phyloP scores from a whole-genome alignment of 2,113 vertebrate species.

The Pithys albifrons region DNA sequence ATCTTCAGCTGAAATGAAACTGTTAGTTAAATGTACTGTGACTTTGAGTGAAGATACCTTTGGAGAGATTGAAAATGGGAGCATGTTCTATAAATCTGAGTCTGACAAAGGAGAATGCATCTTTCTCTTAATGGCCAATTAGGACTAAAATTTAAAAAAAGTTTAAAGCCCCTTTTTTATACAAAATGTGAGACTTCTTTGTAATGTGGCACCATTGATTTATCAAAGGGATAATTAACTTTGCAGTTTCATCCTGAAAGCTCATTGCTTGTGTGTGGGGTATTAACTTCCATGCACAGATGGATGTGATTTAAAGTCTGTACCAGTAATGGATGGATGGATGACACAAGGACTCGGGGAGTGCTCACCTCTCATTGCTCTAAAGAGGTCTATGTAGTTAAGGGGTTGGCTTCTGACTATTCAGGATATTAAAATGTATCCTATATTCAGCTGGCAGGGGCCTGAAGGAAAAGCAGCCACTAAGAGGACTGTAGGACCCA shows the following conservation, averaged over 20 bases:
- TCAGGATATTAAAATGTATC: not conserved
- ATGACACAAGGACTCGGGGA: not conserved
- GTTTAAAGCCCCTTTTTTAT: not conserved
- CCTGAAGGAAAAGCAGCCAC: not conserved
- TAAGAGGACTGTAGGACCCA: not conserved
- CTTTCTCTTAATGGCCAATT: conserved; percentile 29
- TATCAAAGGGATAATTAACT: not conserved
- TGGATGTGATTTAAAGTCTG: not conserved
- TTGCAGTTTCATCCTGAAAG: not conserved
- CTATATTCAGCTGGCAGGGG: not conserved
- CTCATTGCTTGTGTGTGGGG: not conserved
- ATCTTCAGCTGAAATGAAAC: conserved; percentile 53
- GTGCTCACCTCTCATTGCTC: not conserved
- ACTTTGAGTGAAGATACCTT: conserved; percentile 39
- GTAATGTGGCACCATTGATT: not conserved
- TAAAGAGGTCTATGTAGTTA: not conserved
- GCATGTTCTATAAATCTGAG: not conserved
- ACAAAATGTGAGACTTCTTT: not conserved
- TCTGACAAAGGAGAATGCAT: not conserved
- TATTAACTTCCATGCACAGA: not conserved
- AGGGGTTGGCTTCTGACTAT: not conserved
- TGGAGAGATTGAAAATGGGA: not conserved
- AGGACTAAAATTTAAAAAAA: not conserved
- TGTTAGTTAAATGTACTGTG: conserved; percentile 57
- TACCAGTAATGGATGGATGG: not conserved